These are phyloP conservation scores for Drosophila subquinaria DNA, from an alignment of 2,888 invertebrate species.

Conservation along the genomic window DNA sequence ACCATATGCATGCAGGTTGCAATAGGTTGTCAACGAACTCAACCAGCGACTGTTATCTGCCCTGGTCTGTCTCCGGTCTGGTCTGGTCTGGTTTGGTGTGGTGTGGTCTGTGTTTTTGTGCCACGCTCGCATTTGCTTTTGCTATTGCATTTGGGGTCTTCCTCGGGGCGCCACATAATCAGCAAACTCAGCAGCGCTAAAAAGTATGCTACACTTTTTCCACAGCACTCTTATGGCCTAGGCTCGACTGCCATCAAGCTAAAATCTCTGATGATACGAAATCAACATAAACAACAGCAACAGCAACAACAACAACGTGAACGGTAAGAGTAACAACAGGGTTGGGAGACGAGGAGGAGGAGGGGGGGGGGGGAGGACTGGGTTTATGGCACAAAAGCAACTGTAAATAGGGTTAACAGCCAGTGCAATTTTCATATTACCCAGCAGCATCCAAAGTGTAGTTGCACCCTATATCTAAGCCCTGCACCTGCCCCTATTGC, in stretches of 20 bases:
- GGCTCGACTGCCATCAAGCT: constrained; percentile 58
- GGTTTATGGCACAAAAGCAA: constrained; percentile 78
- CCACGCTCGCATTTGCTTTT: constrained; percentile 50
- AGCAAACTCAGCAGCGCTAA: constrained; percentile 69
- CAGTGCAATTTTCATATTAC: constrained; percentile 79
- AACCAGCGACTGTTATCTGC: constrained; percentile 35
- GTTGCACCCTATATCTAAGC: constrained; percentile 33
- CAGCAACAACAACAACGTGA: constrained; percentile 25
- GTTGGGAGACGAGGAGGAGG: constrained; percentile 20
- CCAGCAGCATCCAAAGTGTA: constrained; percentile 52
- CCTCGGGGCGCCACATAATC: constrained; percentile 66
- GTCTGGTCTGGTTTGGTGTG: background rate
- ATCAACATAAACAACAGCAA: constrained; percentile 75
- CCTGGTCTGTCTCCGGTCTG: constrained; percentile 27
- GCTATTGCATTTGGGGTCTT: constrained; percentile 20
- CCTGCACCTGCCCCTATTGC: background rate
- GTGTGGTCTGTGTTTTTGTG: constrained; percentile 43
- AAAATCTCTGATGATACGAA: constrained; percentile 81
- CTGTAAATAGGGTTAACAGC: constrained; percentile 78
- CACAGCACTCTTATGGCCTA: constrained; percentile 28
- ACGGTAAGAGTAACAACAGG: constrained; percentile 48
- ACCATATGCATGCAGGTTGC: constrained; percentile 38
- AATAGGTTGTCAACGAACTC: constrained; percentile 44
- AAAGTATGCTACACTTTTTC: constrained; percentile 70
- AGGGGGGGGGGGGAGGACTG: constrained; percentile 14